A percentile compares a stretch with the other conserved stretches of the same genome.
These are phyloP conservation scores for Rotaria macrura DNA, from an alignment of 2,888 invertebrate species.

Conservation along the genomic window DNA sequence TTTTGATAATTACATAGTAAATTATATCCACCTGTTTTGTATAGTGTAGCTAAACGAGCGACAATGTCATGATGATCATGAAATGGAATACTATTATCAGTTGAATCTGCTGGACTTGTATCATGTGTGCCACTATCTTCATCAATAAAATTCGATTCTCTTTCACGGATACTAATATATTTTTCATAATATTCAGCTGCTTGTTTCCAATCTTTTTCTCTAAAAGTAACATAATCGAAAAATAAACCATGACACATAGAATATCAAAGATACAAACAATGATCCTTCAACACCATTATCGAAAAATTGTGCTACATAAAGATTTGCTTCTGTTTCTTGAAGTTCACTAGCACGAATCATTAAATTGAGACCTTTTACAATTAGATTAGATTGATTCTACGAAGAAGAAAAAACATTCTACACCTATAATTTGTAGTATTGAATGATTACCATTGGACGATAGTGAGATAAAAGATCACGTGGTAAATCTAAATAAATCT, in stretches of 20 bases:
- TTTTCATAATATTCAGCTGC: constrained; percentile 27
- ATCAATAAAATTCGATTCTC: constrained; percentile 35
- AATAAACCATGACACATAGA: background rate
- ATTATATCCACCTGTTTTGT: constrained; percentile 49
- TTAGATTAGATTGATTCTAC: constrained; percentile 39
- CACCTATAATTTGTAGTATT: no score
- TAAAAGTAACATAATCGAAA: background rate
- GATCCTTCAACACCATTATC: constrained; percentile 50
- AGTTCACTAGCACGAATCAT: constrained; percentile 52
- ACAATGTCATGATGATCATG: constrained; percentile 51
- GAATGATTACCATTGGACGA: constrained; percentile 42
- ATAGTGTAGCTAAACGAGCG: constrained; percentile 53
- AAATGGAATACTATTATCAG: constrained; percentile 38
- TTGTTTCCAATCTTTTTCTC: constrained; percentile 28
- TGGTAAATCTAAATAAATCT: constrained; percentile 51
- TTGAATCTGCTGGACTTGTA: constrained; percentile 42
- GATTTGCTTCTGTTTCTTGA: constrained; percentile 53
- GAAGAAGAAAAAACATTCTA: background rate
- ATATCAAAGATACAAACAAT: constrained; percentile 6
- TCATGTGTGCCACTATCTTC: constrained; percentile 45
- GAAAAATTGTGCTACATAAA: constrained; percentile 53
- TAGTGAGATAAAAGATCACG: constrained; percentile 52
- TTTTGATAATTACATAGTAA: constrained; percentile 43
- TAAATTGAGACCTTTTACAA: constrained; percentile 47
- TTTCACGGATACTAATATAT: constrained; percentile 21